Conservation (phyloP, 2,113 vertebrate genomes). For the Nesogale talazaci region DNA sequence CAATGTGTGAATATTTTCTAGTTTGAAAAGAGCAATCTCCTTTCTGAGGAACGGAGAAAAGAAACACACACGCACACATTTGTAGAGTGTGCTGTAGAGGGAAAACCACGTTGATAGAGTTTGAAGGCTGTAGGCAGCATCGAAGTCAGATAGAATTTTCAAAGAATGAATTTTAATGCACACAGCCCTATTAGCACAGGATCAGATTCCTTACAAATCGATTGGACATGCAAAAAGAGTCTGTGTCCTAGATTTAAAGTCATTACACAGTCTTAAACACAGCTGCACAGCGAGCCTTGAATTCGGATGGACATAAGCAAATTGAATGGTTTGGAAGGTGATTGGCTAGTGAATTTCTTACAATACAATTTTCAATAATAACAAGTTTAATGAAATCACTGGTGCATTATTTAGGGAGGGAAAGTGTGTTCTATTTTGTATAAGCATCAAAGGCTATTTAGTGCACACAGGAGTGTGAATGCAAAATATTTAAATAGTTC, state of each 20-base stretch:
- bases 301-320: conserved; percentile 65
- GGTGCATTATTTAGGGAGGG: conserved; percentile 53
- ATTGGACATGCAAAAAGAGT: conserved; percentile 78
- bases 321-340: conserved; percentile 65
- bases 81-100: conserved; percentile 23
- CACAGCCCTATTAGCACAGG: conserved; percentile 66
- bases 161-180: conserved; percentile 78
- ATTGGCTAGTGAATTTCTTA: conserved; percentile 68
- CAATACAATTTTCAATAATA: conserved; percentile 71
- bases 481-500: conserved; percentile 47
- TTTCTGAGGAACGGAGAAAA: conserved; percentile 3
- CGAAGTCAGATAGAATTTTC: conserved; percentile 63
- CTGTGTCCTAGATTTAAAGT: conserved; percentile 79
- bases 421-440: conserved; percentile 55
- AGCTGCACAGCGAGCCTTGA: conserved; percentile 68
- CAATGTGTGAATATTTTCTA: neutral
- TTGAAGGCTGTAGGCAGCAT: conserved; percentile 43
- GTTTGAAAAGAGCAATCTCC: conserved; percentile 21
- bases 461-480: conserved; percentile 17
- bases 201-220: conserved; percentile 78
- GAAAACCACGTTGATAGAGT: conserved; percentile 22
- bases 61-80: conserved; percentile 6
- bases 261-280: conserved; percentile 76
- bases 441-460: conserved; percentile 37
- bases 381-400: conserved; percentile 68